Evolutionary conservation across 2,888 invertebrate genomes (phyloP).

Genomic region (Cataglyphis altisquamis): DNA sequence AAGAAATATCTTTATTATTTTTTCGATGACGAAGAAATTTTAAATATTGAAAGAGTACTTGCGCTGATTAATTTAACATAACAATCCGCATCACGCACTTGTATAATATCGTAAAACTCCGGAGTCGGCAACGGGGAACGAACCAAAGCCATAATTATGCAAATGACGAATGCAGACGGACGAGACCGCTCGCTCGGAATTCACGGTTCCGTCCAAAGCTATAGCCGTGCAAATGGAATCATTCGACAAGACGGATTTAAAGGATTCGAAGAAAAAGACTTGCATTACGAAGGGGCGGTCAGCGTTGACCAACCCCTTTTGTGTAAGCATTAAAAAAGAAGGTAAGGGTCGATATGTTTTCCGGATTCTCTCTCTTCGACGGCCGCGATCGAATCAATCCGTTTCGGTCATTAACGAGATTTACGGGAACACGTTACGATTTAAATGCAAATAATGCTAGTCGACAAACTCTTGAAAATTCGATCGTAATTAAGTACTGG

Average conservation of each 20-base stretch:
- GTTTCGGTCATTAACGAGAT: constrained; percentile 22
- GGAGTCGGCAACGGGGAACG: background rate
- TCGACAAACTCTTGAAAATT: background rate
- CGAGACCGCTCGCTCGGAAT: constrained; percentile 1
- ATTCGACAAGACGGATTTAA: constrained; percentile 60
- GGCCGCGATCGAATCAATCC: constrained; percentile 3
- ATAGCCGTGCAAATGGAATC: constrained; percentile 50
- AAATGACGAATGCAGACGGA: constrained; percentile 43
- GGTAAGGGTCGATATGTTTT: background rate
- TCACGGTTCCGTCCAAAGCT: constrained; percentile 36
- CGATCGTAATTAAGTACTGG: background rate
- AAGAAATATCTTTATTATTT: background rate
- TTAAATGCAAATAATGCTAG: constrained; percentile 18
- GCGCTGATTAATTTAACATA: constrained; percentile 37
- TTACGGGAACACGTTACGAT: background rate
- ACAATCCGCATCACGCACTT: constrained; percentile 6
- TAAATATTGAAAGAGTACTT: background rate
- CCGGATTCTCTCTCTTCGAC: constrained; percentile 10
- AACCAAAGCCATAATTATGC: constrained; percentile 38
- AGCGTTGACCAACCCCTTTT: constrained; percentile 75
- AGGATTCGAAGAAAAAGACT: constrained; percentile 57
- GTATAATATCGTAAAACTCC: constrained; percentile 35
- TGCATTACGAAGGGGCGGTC: constrained; percentile 67
- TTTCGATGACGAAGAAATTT: background rate
- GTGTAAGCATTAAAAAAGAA: constrained; percentile 68